Conservation (phyloP, 2,113 vertebrate species). For the Nesoenas mayeri region DNA sequence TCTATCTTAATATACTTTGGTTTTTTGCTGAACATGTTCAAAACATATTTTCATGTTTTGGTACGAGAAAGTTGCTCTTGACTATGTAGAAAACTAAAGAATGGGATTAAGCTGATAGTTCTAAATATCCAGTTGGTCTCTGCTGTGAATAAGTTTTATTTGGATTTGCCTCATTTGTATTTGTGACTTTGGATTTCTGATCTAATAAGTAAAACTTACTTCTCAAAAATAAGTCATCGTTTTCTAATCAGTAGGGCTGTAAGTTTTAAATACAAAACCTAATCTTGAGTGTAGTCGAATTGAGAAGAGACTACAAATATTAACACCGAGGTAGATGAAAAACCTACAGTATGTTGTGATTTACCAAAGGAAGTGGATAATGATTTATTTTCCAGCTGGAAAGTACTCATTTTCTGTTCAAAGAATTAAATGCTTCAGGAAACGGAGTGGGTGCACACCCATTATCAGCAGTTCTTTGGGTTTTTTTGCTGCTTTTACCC, state of each 20-base stretch:
- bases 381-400: constrained; percentile 40
- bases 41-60: neutral
- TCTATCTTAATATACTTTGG: neutral
- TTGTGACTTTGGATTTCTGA: neutral
- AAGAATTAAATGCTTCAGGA: constrained; percentile 4
- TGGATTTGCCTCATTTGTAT: neutral
- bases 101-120: neutral
- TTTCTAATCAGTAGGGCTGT: neutral
- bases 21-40: neutral
- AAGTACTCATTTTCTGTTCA: neutral
- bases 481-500: neutral
- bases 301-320: neutral
- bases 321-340: neutral
- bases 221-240: neutral
- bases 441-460: neutral
- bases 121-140: neutral
- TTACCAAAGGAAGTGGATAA: neutral
- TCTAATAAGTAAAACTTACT: neutral
- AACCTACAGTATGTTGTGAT: neutral
- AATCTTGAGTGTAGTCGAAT: neutral
- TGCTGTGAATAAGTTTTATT: neutral
- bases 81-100: neutral
- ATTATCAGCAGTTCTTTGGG: neutral
- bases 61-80: neutral
- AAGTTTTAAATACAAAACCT: neutral